These are phyloP conservation scores for Lycophotia porphyrea DNA, from an alignment of 2,888 invertebrate genomes.

Conservation along the genomic window DNA sequence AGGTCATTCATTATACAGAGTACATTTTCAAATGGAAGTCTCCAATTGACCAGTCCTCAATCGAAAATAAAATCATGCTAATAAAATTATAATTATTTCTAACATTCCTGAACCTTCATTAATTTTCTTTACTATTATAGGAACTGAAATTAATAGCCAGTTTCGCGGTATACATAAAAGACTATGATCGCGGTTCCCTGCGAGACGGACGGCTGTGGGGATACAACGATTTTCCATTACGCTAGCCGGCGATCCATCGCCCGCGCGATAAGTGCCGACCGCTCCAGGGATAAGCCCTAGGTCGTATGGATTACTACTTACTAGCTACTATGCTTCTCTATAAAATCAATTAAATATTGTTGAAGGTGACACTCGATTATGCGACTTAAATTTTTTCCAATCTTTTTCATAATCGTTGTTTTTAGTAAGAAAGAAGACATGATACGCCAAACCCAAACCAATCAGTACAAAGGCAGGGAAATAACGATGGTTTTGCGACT, in stretches of 20 bases:
- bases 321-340: background rate
- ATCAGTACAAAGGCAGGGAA: background rate
- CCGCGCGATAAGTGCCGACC: constrained; percentile 64
- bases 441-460: background rate
- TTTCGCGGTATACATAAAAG: constrained; percentile 34
- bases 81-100: constrained; percentile 4
- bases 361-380: background rate
- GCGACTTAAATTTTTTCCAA: background rate
- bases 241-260: constrained; percentile 67
- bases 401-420: background rate
- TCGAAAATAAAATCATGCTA: background rate
- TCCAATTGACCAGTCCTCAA: background rate
- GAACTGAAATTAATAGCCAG: constrained; percentile 17
- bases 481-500: background rate
- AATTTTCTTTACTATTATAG: constrained; percentile 4
- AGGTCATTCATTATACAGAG: background rate
- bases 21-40: background rate
- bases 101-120: background rate
- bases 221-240: constrained; percentile 81
- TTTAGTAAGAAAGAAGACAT: background rate
- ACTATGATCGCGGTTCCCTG: constrained; percentile 45
- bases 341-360: background rate
- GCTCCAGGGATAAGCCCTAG: constrained; percentile 58
- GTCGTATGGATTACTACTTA: constrained; percentile 19
- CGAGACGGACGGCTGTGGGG: constrained; percentile 57